These are phyloP conservation scores for Xanthorhoe spadicearia DNA, from an alignment of 2,888 invertebrate species.

Conservation along the genomic window DNA sequence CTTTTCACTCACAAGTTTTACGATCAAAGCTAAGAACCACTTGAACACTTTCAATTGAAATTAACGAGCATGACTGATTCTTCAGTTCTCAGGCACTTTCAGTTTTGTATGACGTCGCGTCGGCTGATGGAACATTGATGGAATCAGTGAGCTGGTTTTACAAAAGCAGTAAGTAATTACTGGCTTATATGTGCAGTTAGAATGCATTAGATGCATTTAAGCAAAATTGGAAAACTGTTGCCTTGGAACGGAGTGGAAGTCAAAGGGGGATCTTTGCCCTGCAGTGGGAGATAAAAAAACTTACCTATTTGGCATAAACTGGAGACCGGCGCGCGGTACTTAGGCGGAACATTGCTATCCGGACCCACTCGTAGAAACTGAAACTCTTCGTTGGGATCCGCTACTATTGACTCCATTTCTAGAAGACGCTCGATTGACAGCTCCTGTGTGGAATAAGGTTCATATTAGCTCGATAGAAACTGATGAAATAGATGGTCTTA, in stretches of 20 bases:
- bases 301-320: constrained; percentile 82
- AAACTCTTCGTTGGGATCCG: constrained; percentile 78
- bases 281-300: neutral
- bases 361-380: constrained; percentile 84
- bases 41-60: too few species aligned
- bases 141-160: neutral
- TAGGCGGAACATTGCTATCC: constrained; percentile 84
- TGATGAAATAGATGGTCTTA: too few species aligned
- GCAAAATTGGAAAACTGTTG: too few species aligned
- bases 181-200: neutral
- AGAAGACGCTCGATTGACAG: constrained; percentile 97
- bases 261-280: neutral
- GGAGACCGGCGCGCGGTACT: constrained; percentile 80
- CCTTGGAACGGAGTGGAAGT: too few species aligned
- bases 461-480: constrained; percentile 11
- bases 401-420: constrained; percentile 91
- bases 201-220: too few species aligned
- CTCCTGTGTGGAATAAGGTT: constrained; percentile 81
- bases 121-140: neutral
- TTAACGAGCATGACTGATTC: too few species aligned
- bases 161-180: neutral
- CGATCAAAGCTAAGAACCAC: too few species aligned
- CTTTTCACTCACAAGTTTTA: too few species aligned
- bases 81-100: neutral
- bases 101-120: neutral